Percentiles rank a stretch among this genome's conserved stretches.
Evolutionary conservation across 2,888 invertebrate genomes (phyloP).

Genomic region (Anaspis maculata): DNA sequence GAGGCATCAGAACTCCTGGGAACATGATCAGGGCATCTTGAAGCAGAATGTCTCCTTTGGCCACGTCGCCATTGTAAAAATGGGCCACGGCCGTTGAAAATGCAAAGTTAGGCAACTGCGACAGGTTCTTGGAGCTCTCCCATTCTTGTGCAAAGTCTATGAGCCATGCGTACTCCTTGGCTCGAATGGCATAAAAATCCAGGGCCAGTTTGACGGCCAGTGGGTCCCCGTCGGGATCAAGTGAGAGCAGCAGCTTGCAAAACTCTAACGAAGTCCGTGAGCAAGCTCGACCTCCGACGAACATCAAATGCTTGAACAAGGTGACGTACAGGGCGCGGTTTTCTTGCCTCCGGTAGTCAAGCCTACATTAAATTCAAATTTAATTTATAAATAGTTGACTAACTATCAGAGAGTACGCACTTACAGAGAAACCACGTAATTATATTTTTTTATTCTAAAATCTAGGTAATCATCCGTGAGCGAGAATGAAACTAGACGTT

Average conservation of each 20-base stretch:
- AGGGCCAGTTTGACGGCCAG: conserved; percentile 67
- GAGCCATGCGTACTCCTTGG: conserved; percentile 64
- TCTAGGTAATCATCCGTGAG: no score
- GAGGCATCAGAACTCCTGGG: conserved; percentile 62
- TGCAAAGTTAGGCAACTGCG: conserved; percentile 80
- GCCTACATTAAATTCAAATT: no score
- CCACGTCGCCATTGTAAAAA: conserved; percentile 47
- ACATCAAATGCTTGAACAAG: conserved; percentile 71
- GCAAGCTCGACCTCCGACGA: conserved; percentile 72
- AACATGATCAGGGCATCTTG: conserved; percentile 75
- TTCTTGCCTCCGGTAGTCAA: conserved; percentile 73
- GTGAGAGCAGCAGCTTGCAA: conserved; percentile 69
- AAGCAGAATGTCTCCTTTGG: conserved; percentile 53
- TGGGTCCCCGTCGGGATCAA: conserved; percentile 70
- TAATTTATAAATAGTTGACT: no score
- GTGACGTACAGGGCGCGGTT: conserved; percentile 75
- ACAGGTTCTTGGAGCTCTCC: conserved; percentile 57
- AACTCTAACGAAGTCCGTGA: conserved; percentile 81
- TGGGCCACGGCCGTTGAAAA: conserved; percentile 71
- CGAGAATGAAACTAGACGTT: no score
- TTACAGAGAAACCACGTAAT: no score
- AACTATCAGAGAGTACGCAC: no score
- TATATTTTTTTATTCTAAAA: no score
- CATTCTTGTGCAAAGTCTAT: conserved; percentile 46
- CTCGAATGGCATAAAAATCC: conserved; percentile 75